These are phyloP conservation scores for Lordiphosa fenestrarum DNA, from an alignment of 2,888 invertebrate genomes.

Conservation along the genomic window DNA sequence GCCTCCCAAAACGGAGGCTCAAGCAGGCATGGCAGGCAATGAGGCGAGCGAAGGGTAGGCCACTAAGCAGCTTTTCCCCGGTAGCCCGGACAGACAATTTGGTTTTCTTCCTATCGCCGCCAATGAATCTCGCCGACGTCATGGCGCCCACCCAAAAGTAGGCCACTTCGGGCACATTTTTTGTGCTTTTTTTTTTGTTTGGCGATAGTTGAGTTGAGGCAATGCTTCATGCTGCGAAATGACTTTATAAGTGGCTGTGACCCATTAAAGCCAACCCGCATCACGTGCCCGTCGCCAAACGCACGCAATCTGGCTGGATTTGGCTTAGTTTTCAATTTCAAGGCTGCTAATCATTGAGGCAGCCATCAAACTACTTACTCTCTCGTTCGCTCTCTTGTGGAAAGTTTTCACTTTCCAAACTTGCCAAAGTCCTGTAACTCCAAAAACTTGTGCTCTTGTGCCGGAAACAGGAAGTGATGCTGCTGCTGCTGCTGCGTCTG, in stretches of 20 bases:
- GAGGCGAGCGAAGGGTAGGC: slow-evolving; percentile 41
- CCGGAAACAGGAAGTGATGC: slow-evolving; percentile 16
- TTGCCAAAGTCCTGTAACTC: slow-evolving; percentile 42
- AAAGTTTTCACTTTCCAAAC: slow-evolving; percentile 53
- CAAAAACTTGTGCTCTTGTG: slow-evolving; percentile 5
- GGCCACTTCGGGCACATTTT: slow-evolving; percentile 34
- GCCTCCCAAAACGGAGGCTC: slow-evolving; percentile 23
- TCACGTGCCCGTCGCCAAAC: slow-evolving; percentile 20
- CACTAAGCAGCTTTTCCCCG: slow-evolving; percentile 36
- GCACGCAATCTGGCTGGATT: slow-evolving; percentile 35
- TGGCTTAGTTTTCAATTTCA: slow-evolving; percentile 46
- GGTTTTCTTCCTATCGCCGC: slow-evolving; percentile 46
- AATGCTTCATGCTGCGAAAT: slow-evolving; percentile 48
- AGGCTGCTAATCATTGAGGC: slow-evolving; percentile 63
- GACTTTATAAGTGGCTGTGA: slow-evolving; percentile 69
- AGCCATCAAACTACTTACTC: slow-evolving; percentile 12
- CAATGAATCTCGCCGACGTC: slow-evolving; percentile 57
- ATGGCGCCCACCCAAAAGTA: slow-evolving; percentile 42
- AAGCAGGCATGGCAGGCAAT: slow-evolving; percentile 56
- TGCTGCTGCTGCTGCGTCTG: slow-evolving; percentile 2
- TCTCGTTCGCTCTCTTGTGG: slow-evolving; percentile 7
- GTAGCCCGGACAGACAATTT: slow-evolving; percentile 12
- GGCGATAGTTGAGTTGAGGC: slow-evolving; percentile 41
- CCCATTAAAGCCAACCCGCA: slow-evolving; percentile 44
- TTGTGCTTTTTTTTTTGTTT: slow-evolving; percentile 11